Base-by-base conservation (phyloP, 2,888 invertebrate genomes). In the Lamellibrachia satsuma region DNA sequence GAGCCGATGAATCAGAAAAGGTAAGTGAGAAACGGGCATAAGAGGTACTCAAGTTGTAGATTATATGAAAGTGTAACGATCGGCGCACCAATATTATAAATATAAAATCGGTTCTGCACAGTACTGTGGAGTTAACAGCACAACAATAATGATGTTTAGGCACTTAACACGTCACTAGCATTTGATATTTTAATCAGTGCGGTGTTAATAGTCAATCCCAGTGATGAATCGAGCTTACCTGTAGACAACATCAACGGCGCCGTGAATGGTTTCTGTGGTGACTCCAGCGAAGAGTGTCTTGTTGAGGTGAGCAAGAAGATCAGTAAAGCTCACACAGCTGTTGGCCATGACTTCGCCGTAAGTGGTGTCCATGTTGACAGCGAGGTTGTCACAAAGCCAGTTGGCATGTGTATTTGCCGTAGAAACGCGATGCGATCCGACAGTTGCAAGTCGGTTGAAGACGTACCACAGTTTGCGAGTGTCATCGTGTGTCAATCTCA, bases 301-400 rank as follows among this genome's bases (percentile, higher is more conserved):
- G 90, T 93, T 93, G n/a, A 93, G 92, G 27, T 52, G 52, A 52
- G 92, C 90, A 8, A 92, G 60, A 11, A 93, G 22, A 39, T 90
- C 51, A 15, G 57, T 15, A n/a, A 93, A 93, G 39, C 27, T 92
- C 90, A 92, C 60, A 22, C 52, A 91, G 15, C 60, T 39, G 52
- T 90, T 75, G 22, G 92, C 52, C 51, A 92, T 92, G 57, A 39
- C 52, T 52, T 92, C 92, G 51, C 52, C 52, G 57, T 15, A 92
- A 52, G 22, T 60, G 27, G 55, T 91, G 4, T 92, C 93, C 7
- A 93, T 15, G 91, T 90, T 92, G 4, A 52, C 51, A 4, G 90
- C 52, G 3, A 94, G 51, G 92, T 94, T 94, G 7, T 94, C 93
- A 1, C 92, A 91, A 6, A 94, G 92, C 93, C 93, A 94, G 51